These are phyloP conservation scores for Archips xylosteana DNA, from an alignment of 2,888 invertebrate species.

Conservation along the genomic window DNA sequence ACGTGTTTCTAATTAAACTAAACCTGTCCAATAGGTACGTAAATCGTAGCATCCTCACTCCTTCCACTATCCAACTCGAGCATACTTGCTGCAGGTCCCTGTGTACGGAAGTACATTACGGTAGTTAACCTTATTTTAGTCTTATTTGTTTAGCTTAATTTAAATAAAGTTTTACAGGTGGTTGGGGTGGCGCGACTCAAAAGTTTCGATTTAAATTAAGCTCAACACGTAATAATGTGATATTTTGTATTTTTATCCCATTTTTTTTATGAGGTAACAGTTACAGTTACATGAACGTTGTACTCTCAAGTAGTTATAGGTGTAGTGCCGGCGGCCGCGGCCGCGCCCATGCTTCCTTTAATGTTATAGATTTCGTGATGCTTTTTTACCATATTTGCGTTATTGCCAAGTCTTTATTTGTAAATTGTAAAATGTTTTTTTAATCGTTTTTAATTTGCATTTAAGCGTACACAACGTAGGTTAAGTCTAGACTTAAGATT, in stretches of 20 bases:
- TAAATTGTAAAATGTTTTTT: slow-evolving; percentile 61
- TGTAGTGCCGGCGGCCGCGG: slow-evolving; percentile 27
- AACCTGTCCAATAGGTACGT: slow-evolving; percentile 52
- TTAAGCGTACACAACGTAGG: slow-evolving; percentile 74
- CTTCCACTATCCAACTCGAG: slow-evolving; percentile 50
- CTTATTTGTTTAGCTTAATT: slow-evolving; percentile 84
- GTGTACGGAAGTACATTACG: slow-evolving; percentile 48
- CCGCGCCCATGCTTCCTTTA: slow-evolving; percentile 75
- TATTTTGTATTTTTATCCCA: slow-evolving; percentile 83
- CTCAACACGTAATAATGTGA: slow-evolving; percentile 85
- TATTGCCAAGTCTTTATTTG: slow-evolving; percentile 68
- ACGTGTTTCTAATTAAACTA: slow-evolving; percentile 58
- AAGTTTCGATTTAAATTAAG: slow-evolving; percentile 80
- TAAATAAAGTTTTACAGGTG: slow-evolving; percentile 63
- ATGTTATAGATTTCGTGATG: slow-evolving; percentile 73
- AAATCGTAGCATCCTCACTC: slow-evolving; percentile 46
- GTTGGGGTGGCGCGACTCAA: slow-evolving; percentile 58
- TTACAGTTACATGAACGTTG: slow-evolving; percentile 64
- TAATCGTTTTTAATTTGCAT: slow-evolving; percentile 71
- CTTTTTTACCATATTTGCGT: slow-evolving; percentile 74
- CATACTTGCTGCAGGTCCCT: slow-evolving; percentile 53
- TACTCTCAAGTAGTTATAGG: slow-evolving; percentile 63
- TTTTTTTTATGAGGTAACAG: slow-evolving; percentile 63
- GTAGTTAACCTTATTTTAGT: slow-evolving; percentile 61
- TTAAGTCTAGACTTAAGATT: slow-evolving; percentile 72